A percentile compares a stretch with the other conserved stretches of the same genome.
Conservation (phyloP, 1,140 invertebrate species). For the Cecropterus lyciades region DNA sequence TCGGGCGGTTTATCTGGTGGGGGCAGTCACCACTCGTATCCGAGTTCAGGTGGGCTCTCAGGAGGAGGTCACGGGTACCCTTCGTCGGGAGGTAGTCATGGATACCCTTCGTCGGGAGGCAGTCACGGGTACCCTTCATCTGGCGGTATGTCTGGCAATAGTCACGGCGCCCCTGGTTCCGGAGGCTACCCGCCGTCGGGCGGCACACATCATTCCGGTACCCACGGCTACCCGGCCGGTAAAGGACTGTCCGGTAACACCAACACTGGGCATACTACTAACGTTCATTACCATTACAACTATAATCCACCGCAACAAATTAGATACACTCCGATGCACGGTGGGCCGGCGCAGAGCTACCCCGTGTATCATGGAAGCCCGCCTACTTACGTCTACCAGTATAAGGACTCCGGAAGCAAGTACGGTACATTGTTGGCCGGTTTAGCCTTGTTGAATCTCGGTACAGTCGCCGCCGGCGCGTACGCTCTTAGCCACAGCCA, state of each 20-base stretch:
- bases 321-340: constrained; percentile 56
- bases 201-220: constrained; percentile 33
- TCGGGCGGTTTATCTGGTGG: constrained; percentile 6
- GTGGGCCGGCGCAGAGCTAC: constrained; percentile 55
- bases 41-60: constrained; percentile 53
- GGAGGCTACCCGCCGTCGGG: constrained; percentile 44
- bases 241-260: constrained; percentile 53
- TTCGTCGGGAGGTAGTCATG: constrained; percentile 48
- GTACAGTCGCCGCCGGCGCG: constrained; percentile 61
- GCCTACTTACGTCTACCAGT: constrained; percentile 75
- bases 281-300: constrained; percentile 66
- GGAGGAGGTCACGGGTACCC: constrained; percentile 49
- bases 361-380: constrained; percentile 71
- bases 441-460: constrained; percentile 71
- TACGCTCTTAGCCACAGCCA: constrained; percentile 60
- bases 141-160: constrained; percentile 53
- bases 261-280: constrained; percentile 50
- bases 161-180: constrained; percentile 45
- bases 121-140: constrained; percentile 57
- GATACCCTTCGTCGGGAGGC: constrained; percentile 49
- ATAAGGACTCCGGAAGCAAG: constrained; percentile 75
- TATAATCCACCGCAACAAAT: constrained; percentile 74
- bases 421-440: constrained; percentile 73
- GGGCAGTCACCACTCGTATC: constrained; percentile 41
- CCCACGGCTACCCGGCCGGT: constrained; percentile 50